Base-by-base conservation (phyloP, 2,113 vertebrate genomes). In the Tonatia bakeri region DNA sequence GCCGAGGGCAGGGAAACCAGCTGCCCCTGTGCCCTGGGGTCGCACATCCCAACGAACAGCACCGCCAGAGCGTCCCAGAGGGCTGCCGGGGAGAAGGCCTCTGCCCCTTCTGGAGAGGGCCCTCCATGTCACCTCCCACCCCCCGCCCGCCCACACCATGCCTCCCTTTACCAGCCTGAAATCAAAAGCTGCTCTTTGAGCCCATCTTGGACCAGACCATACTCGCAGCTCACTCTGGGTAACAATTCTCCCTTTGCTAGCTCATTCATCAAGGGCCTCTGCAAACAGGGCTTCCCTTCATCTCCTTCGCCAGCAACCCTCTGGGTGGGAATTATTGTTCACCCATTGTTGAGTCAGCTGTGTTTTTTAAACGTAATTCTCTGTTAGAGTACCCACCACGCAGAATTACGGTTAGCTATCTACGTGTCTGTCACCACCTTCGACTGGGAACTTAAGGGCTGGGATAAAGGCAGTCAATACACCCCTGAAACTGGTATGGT, bases 1-100 rank as follows among this genome's bases (percentile, higher is more conserved):
- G 38, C 61, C 0, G 1, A 26, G 26, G 0, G 47, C 22, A 33
- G 28, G 31, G 19, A 91, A 20, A 24, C 11, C 52, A 45, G 24
- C 5, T 1, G 17, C 36, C 36, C 16, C n/a, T 1, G 1, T 0
- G 16, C 40, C 61, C 26, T n/a, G 22, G 0, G 7, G 56, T 52
- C 45, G 0, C 4, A 3, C 0, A 0, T 13, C 52, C 52, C 14
- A 12, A 28, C 12, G 5, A 24, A 15, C 0, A 8, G 20, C 4
- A 31, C 24, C 15, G 1, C 5, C 11, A 7, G 26, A 1, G n/a
- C 43, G 54, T 22, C 61, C 33, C 22, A 3, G 17, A 0, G 1
- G 59, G 75, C 4, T 40, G 17, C 2, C 24, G 13, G 26, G 19
- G 0, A 54, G 33, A 47, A 54, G n/a, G 47, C 24, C 16, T 24